phyloP scores from a whole-genome alignment of 2,113 vertebrate species.

The Periophthalmodon schlosseri region DNA sequence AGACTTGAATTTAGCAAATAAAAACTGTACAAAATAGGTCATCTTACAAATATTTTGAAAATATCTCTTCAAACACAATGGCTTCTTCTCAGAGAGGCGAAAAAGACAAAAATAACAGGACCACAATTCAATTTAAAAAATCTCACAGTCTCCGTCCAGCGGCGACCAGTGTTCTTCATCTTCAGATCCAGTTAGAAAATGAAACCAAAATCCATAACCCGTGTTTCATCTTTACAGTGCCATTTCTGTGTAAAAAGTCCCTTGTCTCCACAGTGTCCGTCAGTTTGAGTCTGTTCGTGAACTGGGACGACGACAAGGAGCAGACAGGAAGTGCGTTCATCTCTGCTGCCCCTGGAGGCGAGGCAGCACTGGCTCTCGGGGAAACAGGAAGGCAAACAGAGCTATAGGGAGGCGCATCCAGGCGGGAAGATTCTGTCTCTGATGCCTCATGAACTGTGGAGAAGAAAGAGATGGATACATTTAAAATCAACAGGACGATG shows the following conservation, averaged over 20 bases:
- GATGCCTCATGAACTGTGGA: constrained; percentile 64
- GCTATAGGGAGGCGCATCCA: constrained; percentile 72
- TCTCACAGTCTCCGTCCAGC: constrained; percentile 72
- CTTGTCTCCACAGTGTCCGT: constrained; percentile 26
- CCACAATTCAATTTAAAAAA: neutral
- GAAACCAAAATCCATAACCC: constrained; percentile 64
- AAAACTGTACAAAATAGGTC: constrained; percentile 78
- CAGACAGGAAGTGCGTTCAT: constrained; percentile 55
- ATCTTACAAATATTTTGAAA: constrained; percentile 78
- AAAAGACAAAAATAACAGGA: constrained; percentile 15
- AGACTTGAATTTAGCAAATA: constrained; percentile 67
- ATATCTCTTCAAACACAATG: constrained; percentile 78
- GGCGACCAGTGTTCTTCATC: constrained; percentile 67
- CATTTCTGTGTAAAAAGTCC: constrained; percentile 51
- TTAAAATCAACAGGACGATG: constrained; percentile 17
- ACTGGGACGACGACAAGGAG: constrained; percentile 9
- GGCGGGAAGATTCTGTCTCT: constrained; percentile 63
- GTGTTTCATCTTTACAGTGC: constrained; percentile 77
- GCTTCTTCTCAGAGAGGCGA: constrained; percentile 68
- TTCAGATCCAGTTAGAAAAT: constrained; percentile 57
- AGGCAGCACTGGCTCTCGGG: constrained; percentile 50
- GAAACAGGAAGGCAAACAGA: constrained; percentile 69
- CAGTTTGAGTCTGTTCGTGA: neutral
- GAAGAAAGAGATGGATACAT: constrained; percentile 11
- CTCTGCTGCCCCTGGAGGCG: constrained; percentile 60